Evolutionary conservation across 2,888 invertebrate species (phyloP).

Genomic region (Acleris emargana): DNA sequence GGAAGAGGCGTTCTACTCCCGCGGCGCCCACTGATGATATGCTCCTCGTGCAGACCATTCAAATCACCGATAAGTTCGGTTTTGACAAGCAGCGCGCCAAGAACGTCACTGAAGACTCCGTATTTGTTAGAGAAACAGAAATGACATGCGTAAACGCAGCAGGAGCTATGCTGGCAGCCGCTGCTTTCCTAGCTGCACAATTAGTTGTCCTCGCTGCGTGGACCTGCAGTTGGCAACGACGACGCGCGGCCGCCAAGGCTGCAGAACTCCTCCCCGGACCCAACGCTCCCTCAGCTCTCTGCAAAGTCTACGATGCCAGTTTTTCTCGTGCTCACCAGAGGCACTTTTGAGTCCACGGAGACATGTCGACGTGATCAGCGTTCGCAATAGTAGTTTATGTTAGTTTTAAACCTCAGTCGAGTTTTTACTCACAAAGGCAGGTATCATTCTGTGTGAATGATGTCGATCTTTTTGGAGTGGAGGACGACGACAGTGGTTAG

Average conservation of each 20-base stretch:
- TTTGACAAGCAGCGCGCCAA: constrained; percentile 88
- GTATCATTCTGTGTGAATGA: constrained; percentile 54
- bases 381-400: constrained; percentile 81
- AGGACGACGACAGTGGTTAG: constrained; percentile 76
- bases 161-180: constrained; percentile 93
- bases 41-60: constrained; percentile 94
- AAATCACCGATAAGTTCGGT: constrained; percentile 96
- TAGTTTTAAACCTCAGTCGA: constrained; percentile 78
- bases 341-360: constrained; percentile 74
- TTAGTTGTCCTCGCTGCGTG: constrained; percentile 93
- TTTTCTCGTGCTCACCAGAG: constrained; percentile 89
- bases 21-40: constrained; percentile 88
- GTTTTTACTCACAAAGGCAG: constrained; percentile 62
- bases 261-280: constrained; percentile 87
- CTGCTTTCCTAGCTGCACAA: constrained; percentile 93
- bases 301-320: constrained; percentile 94
- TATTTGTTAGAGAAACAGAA: constrained; percentile 86
- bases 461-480: constrained; percentile 59
- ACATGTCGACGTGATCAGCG: constrained; percentile 72
- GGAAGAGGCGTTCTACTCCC: constrained; percentile 88
- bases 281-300: constrained; percentile 85
- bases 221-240: constrained; percentile 94
- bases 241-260: constrained; percentile 87
- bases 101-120: constrained; percentile 87
- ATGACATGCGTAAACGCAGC: constrained; percentile 89